Base-by-base conservation (phyloP, 2,797 vertebrate species). In the Intellagama lesueurii region DNA sequence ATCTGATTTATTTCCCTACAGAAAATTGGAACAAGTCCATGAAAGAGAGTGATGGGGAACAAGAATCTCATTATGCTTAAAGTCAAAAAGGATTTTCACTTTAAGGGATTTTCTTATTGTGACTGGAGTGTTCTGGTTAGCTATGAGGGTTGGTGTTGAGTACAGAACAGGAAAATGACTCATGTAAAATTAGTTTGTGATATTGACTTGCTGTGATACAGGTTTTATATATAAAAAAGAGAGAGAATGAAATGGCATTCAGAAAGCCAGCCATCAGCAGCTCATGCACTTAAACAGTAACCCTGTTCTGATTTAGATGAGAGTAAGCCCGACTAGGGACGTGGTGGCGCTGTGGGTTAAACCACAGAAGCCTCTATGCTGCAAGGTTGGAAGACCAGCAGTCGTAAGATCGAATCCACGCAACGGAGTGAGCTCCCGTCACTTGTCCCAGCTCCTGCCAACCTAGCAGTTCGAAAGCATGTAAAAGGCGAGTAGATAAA, bases 31-130 rank as follows among this genome's bases (percentile, higher is more conserved):
- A 64, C 1, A 22, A 75, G 5, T 0, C 4, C 70, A 89, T 83
- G 68, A 7, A 14, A 44, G 19, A 28, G 32, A 44, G 68, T 4
- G 28, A 14, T 35, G 28, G 73, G 28, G 32, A 35, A 14, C 68
- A 81, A 79, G 82, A 56, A 56, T 78, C 66, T 60, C 26, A 80
- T 89, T 85, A 80, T 73, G 72, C 72, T 73, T 32, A 35, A 91
- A 84, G 75, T 91, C 82, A 83, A 82, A 88, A 88, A 89, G 24
- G 2, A 35, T 87, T 52, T 72, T 32, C 49, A 32, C 78, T 81
- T 11, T 30, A 78, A 83, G 35, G 16, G 66, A 47, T 73, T 79
- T 85, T 89, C 14, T 79, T 17, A 75, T 28, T 32, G 32, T 69
- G 44, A 47, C 80, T 5, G 44, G 80, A 60, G 4, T 83, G 8